Evolutionary conservation across 2,797 vertebrate genomes (phyloP), one percentile per base, ranked within the genome.

Genomic region (Poecile montanus): DNA sequence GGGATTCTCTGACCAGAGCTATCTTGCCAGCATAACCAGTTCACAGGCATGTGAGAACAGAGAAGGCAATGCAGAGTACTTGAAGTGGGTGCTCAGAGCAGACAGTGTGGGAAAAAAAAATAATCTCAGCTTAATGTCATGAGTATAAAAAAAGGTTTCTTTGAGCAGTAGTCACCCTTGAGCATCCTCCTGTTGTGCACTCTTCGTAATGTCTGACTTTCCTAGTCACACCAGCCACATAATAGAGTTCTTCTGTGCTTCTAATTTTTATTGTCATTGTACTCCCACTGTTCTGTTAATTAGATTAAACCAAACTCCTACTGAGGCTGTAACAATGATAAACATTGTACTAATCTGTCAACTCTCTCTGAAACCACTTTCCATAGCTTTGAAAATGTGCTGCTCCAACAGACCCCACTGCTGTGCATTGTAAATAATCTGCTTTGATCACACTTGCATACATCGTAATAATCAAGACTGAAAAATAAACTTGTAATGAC

Each of bases 301-400:
- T 85, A 74, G 87, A 92, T 93, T 80, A 93, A 93, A 57, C 22
- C 87, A 83, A 89, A 68, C 81, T 95, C 76, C 92, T 68, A 80
- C 30, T 18, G 92, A 85, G 91, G 71, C 87, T 68, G 42, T 77
- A 85, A 89, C 91, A 93, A 83, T 68, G 68, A 71, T 77, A 91
- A 89, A 91, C 84, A 83, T 32, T 72, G 68, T 57, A 78, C 70
- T 62, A 71, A 88, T 75, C 75, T 77, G 42, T 66, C 95, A 88
- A 30, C 58, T 87, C 63, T 38, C 53, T 54, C 85, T 63, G 61
- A 88, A 93, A 85, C 38, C 50, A 26, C 44, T 91, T 83, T 71
- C 8, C 4, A 32, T 16, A 45, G 71, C 57, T 85, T 83, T 83
- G 61, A 68, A 61, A 87, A 83, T 17, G 56, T 38, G 74, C 83